Base-by-base conservation (phyloP, 1,140 invertebrate genomes). In the Zaprionus taronus region DNA sequence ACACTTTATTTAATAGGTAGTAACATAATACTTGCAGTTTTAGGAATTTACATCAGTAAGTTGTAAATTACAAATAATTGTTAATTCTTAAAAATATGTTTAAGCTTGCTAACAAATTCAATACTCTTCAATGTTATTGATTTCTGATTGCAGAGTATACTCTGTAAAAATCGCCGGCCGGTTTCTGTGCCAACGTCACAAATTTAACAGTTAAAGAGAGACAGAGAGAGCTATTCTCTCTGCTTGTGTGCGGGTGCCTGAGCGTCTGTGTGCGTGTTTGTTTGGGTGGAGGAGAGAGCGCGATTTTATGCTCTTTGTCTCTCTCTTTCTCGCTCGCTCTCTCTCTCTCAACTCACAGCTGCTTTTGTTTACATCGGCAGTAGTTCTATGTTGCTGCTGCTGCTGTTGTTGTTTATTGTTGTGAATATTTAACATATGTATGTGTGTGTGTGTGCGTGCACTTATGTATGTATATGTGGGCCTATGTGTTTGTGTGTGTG, bases 201-300 rank as follows among this genome's bases (percentile, higher is more conserved):
- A 72, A 65, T 69, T 87, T 87, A 86, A 86, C 84, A 89, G 84
- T 84, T 87, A 67, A 85, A 86, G 83, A 86, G 83, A 66, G 22
- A 41, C 26, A 31, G 71, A n/a, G 38, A 47, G 83, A 9, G 17
- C 44, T 34, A 34, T 5, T 36, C 36, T 34, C n/a, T 56, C 28
- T 17, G 41, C 41, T 9, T 47, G 41, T 17, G n/a, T 7, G 36
- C 14, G 36, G 36, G 14, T 31, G 44, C 11, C 44, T 17, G 22
- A 47, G 14, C 34, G 24, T 68, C 5, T 26, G 20, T 53, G 62
- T 49, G 26, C 38, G 60, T 34, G 26, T 64, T 34, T 62, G 56
- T 15, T 7, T 31, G 31, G 31, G 31, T 4, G 14, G 17, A n/a
- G 44, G 24, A 7, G 22, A 47, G 44, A 38, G 71, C 44, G 36